Evolutionary conservation across 1,140 invertebrate genomes (phyloP), one percentile per base, ranked within the genome.

Genomic region (Drosophila ficusphila): DNA sequence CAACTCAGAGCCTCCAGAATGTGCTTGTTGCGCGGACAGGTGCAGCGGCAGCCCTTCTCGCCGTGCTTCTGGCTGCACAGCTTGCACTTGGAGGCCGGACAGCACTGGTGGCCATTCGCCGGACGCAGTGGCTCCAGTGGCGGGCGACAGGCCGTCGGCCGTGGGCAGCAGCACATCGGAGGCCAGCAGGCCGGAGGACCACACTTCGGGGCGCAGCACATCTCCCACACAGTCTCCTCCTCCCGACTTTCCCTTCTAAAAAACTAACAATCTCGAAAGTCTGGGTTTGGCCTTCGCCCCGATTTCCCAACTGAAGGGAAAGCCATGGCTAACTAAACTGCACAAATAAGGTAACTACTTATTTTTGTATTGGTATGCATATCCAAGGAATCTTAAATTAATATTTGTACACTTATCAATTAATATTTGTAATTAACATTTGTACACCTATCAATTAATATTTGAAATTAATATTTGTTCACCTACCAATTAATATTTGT

Each of bases 1-100:
- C 42, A 70, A 44, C 53, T 53, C 3, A 86, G 44, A 0, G 83
- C 78, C 58, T 86, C 73, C 4, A 88, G 11, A 12, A 86, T 33
- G 38, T 82, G 52, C 4, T 38, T 46, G 57, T 77, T 86, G n/a
- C 70, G 52, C 3, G 41, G 12, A n/a, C 47, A 72, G 8, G 9
- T 21, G 31, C 58, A 44, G 7, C 12, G 21, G 46, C 82, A 67
- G 0, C 29, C n/a, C 4, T 16, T 3, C 0, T 31, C 11, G 2
- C 6, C 0, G 6, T 5, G 5, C 5, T 9, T 14, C 18, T 31
- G 9, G 8, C 14, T 49, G 18, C 9, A 23, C 23, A 52, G 18
- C n/a, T 16, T n/a, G 23, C n/a, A 46, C 33, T 16, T 9, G 6
- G 9, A 2, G 1, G 1, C 8, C 2, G 64, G 11, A 12, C 64